Percentiles rank a stretch among this genome's conserved stretches.
These are phyloP conservation scores for Callocephalon fimbriatum DNA, from an alignment of 2,113 vertebrate species.

Conservation along the genomic window DNA sequence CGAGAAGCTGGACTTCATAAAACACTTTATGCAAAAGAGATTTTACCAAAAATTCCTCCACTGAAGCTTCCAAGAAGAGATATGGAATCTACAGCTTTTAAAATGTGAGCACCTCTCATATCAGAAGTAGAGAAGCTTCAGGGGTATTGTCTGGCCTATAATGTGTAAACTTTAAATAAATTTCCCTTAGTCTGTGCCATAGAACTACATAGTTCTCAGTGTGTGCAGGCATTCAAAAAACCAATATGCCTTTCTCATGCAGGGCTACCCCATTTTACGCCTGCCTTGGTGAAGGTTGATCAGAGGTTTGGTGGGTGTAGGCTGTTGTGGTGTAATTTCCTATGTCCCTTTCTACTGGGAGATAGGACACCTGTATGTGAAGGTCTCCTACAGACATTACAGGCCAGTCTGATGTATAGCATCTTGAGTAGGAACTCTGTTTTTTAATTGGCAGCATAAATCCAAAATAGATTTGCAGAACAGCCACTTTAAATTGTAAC, in stretches of 20 bases:
- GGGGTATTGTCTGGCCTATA: not conserved
- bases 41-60: constrained; percentile 84
- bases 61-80: constrained; percentile 87
- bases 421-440: not conserved
- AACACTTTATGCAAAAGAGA: constrained; percentile 84
- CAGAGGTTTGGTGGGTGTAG: not conserved
- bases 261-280: not conserved
- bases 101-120: not conserved
- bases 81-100: constrained; percentile 81
- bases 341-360: rapidly evolving
- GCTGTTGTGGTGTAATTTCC: rapidly evolving
- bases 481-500: not conserved
- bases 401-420: not conserved
- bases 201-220: not conserved
- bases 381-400: not conserved
- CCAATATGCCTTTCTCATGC: not conserved
- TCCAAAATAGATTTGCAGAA: not conserved
- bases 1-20: constrained; percentile 89
- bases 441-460: not conserved
- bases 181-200: not conserved
- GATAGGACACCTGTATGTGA: rapidly evolving
- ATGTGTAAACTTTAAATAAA: not conserved
- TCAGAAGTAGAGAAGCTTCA: not conserved
- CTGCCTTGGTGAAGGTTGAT: rapidly evolving
- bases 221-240: not conserved